Conservation (phyloP, 2,113 vertebrate species). For the Thymallus thymallus region DNA sequence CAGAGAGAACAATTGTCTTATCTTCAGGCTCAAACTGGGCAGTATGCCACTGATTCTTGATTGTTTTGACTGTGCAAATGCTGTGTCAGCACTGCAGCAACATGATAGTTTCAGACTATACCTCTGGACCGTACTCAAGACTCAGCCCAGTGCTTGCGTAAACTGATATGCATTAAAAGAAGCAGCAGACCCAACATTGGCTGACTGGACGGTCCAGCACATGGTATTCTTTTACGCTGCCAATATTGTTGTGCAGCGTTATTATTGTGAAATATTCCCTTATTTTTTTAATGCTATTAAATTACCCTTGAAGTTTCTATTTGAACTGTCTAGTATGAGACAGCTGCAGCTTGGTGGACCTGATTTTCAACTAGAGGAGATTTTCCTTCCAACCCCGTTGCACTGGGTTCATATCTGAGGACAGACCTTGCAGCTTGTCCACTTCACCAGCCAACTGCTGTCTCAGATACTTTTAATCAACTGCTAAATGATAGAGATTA, state of each 20-base stretch:
- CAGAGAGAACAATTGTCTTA: slow-evolving; percentile 42
- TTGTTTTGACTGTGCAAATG: slow-evolving; percentile 57
- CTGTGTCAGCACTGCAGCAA: slow-evolving; percentile 45
- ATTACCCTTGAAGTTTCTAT: neutral
- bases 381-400: neutral
- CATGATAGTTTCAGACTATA: slow-evolving; percentile 33
- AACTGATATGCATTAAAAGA: slow-evolving; percentile 36
- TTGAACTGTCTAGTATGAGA: neutral
- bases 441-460: slow-evolving; percentile 50
- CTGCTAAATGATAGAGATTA: slow-evolving; percentile 64
- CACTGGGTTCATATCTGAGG: slow-evolving; percentile 44
- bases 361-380: neutral
- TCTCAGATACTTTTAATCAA: slow-evolving; percentile 58
- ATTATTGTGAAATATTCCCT: neutral
- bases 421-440: slow-evolving; percentile 17
- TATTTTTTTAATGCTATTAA: too few relatives aligned
- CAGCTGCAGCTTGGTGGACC: neutral
- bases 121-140: slow-evolving; percentile 13
- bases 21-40: slow-evolving; percentile 40
- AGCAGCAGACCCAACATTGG: slow-evolving; percentile 28
- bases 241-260: neutral
- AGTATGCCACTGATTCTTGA: slow-evolving; percentile 56
- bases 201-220: neutral
- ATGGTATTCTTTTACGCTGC: neutral
- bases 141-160: slow-evolving; percentile 27